Evolutionary conservation across 2,797 vertebrate species (phyloP).

Genomic region (Leontocebus nigricollis): DNA sequence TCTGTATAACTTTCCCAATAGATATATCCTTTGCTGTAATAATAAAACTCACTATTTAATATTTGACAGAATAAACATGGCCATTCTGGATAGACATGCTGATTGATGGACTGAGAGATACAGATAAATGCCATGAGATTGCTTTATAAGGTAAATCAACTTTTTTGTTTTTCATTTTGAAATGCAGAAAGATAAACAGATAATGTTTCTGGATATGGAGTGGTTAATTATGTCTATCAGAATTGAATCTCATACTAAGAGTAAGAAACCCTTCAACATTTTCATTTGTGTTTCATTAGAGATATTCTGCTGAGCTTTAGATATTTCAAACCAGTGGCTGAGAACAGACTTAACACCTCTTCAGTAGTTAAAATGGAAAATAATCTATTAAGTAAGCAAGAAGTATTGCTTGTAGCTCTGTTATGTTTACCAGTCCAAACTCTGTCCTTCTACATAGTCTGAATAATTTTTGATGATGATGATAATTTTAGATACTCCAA

Average conservation of each 20-base stretch:
- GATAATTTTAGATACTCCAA: neutral
- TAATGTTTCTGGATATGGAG: neutral
- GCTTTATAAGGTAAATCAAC: neutral
- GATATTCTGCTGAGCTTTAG: neutral
- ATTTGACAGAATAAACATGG: slow-evolving; percentile 39
- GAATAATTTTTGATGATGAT: neutral
- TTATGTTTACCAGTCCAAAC: neutral
- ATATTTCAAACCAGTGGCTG: neutral
- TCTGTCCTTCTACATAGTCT: neutral
- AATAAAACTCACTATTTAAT: slow-evolving; percentile 28
- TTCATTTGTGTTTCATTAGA: neutral
- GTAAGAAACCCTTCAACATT: neutral
- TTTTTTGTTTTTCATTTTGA: neutral
- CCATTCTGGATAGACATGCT: neutral
- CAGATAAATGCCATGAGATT: neutral
- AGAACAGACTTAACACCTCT: neutral
- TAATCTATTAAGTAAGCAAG: neutral
- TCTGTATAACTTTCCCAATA: slow-evolving; percentile 5
- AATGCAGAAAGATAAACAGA: neutral
- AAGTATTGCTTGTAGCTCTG: neutral
- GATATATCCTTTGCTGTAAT: neutral
- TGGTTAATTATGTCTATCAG: neutral
- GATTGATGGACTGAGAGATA: neutral
- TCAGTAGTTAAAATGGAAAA: neutral
- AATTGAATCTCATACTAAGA: neutral